Base-by-base conservation (phyloP, 2,113 vertebrate species). In the Carettochelys insculpta region DNA sequence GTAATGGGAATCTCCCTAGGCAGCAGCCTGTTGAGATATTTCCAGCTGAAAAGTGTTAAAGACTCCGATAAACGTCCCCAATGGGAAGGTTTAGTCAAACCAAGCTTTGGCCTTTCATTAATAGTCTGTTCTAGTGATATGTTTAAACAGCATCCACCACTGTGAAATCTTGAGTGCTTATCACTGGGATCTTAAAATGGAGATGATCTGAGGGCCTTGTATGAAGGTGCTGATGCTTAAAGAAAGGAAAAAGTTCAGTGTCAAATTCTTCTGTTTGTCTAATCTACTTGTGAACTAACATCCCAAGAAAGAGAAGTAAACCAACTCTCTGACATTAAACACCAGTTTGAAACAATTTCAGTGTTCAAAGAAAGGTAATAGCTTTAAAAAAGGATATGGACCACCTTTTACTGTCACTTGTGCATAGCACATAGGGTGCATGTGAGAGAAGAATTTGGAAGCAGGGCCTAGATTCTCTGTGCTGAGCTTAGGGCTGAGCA, bases 31-130 rank as follows among this genome's bases (percentile, higher is more conserved):
- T 86, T 83, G 43, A 87, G 80, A 81, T 3, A 79, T 77, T 92
- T 86, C 17, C 90, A n/a, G 5, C 58, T 43, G 50, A 84, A 73
- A 92, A 83, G 73, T 90, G 71, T 90, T 91, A 50, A 75, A 9
- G 3, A 3, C 38, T 85, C 52, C 0, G 0, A 84, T 51, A 80
- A 78, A 94, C 56, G n/a, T n/a, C 56, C 34, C 22, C 19, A 68
- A 38, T 20, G 16, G n/a, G 61, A 34, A 38, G n/a, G 85, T 50
- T 0, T 0, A 81, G 6, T 1, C 45, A 47, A 91, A 41, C 31
- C 51, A 3, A 51, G 52, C 17, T n/a, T 90, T 90, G 84, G 43
- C 16, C 89, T 41, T 54, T 75, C 85, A 83, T 31, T 83, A 38
- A 47, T 82, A 17, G 78, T 92, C 34, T 50, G 75, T 45, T 27